Evolutionary conservation across 2,888 invertebrate species (phyloP).

Genomic region (Diachrysia chrysitis): DNA sequence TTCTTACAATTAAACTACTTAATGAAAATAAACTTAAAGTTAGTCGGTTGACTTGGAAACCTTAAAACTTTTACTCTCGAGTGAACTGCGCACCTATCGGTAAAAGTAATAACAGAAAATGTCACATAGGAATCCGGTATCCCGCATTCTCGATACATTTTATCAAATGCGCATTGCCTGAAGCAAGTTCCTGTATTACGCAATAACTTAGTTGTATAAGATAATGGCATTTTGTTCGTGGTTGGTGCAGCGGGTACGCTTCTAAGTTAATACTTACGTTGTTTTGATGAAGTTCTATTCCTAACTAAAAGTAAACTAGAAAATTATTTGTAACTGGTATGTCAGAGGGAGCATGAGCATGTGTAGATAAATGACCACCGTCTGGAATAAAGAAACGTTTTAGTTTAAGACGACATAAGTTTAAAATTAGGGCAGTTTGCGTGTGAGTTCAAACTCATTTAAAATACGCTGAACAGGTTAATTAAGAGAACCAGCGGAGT

Average conservation of each 20-base stretch:
- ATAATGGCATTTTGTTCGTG: constrained; percentile 45
- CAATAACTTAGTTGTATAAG: constrained; percentile 48
- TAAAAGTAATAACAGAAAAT: constrained; percentile 31
- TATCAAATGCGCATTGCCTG: constrained; percentile 40
- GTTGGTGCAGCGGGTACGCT: constrained; percentile 22
- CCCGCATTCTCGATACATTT: constrained; percentile 44
- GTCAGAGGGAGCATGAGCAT: constrained; percentile 59
- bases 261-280: constrained; percentile 27
- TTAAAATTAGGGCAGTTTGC: constrained; percentile 68
- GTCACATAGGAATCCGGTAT: constrained; percentile 20
- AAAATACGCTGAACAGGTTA: constrained; percentile 82
- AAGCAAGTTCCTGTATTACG: constrained; percentile 45
- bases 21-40: not conserved
- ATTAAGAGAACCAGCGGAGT: constrained; percentile 79
- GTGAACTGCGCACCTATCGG: constrained; percentile 15
- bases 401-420: constrained; percentile 68
- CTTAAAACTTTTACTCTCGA: constrained; percentile 1
- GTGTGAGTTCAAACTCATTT: constrained; percentile 72
- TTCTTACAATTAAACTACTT: constrained; percentile 14
- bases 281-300: constrained; percentile 21
- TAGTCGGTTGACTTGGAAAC: not conserved
- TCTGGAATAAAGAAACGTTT: constrained; percentile 59
- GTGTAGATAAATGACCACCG: constrained; percentile 63
- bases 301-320: constrained; percentile 41
- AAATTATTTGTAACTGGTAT: constrained; percentile 52